A percentile compares a stretch with the other conserved stretches of the same genome.
phyloP scores from a whole-genome alignment of 2,888 invertebrate species.

The Leptinotarsa tumamoca region DNA sequence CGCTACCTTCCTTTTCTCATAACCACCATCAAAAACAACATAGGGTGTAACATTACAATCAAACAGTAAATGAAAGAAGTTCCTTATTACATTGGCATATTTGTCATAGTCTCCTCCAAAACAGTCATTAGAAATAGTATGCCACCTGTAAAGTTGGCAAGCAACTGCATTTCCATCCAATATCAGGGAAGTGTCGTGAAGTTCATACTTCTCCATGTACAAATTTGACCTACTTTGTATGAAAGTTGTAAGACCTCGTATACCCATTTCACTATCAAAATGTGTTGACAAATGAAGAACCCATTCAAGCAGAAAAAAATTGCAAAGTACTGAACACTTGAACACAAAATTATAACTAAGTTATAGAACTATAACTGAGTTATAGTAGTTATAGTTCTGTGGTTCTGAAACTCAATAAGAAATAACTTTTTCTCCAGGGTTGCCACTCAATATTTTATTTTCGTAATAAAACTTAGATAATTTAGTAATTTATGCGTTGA shows the following conservation, averaged over 20 bases:
- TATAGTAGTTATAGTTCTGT: too few relatives aligned
- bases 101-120: conserved; percentile 91
- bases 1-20: conserved; percentile 64
- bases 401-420: too few relatives aligned
- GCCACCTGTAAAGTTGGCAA: conserved; percentile 76
- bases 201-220: conserved; percentile 73
- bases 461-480: too few relatives aligned
- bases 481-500: too few relatives aligned
- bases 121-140: conserved; percentile 71
- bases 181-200: conserved; percentile 80
- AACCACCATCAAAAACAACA: conserved; percentile 82
- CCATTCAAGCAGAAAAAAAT: background rate
- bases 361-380: too few relatives aligned
- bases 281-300: background rate
- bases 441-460: too few relatives aligned
- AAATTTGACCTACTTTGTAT: conserved; percentile 75
- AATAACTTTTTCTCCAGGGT: too few relatives aligned
- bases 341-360: too few relatives aligned
- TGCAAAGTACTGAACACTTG: too few relatives aligned
- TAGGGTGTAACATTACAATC: conserved; percentile 79
- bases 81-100: conserved; percentile 73
- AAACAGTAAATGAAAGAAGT: conserved; percentile 77
- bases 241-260: conserved; percentile 87
- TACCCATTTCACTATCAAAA: conserved; percentile 64
- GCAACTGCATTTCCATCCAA: conserved; percentile 86